Evolutionary conservation across 1,140 invertebrate genomes (phyloP), one percentile per base, ranked within the genome.

Genomic region (Ephestia elutella): DNA sequence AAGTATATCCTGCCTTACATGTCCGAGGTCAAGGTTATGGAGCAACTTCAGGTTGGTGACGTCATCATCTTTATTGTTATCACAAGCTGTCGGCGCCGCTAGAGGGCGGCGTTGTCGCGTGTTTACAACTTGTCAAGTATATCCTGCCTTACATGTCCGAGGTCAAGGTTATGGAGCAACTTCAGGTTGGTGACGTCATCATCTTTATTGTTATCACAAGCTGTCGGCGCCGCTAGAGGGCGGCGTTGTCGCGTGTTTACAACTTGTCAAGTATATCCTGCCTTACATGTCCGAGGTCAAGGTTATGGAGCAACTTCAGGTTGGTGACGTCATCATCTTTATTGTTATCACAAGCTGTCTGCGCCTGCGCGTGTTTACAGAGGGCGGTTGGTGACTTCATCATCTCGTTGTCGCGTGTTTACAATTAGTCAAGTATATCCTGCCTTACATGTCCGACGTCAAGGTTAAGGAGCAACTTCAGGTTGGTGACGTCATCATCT

Each of bases 61-160:
- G 7, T 15, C 2, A 3, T 15, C 2, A 44, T 15, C 2, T 15
- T 5, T 17, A 15, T 44, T 10, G 15, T 10, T 35, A 5, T n/a
- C n/a, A n/a, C n/a, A n/a, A n/a, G n/a, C n/a, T 98, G 56, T 97
- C 96, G 0, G 87, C 91, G 10, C 95, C 93, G 71, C 89, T 97
- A 30, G 97, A 98, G 90, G 96, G 95, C 25, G 96, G 96, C 1
- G 90, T 98, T 2, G 92, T 98, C 56, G 96, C 96, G 2, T 95
- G 94, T 57, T 82, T 98, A 49, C 92, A 95, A 49, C 85, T 98
- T 48, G 79, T 99, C 9, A 94, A 93, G 75, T 92, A 94, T 75
- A 91, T 96, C 11, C 90, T 96, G 69, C 93, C 95, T 0, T 96
- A 93, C 75, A 88, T 98, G 60, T 93, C 92, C n/a, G 96, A 98